These are phyloP conservation scores for Agriopis leucophaearia DNA, from an alignment of 2,888 invertebrate species.

Conservation along the genomic window DNA sequence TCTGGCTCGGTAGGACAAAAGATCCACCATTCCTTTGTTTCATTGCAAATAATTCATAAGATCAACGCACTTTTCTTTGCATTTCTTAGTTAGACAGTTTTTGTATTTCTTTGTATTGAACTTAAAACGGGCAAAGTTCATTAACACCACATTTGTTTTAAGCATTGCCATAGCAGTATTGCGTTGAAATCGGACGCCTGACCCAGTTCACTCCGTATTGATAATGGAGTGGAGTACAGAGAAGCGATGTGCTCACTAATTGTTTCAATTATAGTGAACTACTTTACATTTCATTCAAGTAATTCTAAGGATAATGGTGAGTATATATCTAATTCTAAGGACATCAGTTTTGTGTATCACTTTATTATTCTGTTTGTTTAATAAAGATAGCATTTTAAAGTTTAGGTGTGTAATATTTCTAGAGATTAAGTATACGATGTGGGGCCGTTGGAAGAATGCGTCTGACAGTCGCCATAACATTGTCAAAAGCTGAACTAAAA, in stretches of 20 bases:
- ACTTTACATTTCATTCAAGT: constrained; percentile 12
- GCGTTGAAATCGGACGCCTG: constrained; percentile 49
- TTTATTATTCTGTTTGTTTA: neutral
- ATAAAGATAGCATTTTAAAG: neutral
- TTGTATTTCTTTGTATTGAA: constrained; percentile 8
- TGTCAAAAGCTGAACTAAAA: no score
- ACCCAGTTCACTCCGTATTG: constrained; percentile 50
- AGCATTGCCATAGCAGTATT: neutral
- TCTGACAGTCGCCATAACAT: no score
- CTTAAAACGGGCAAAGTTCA: constrained; percentile 44
- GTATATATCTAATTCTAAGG: neutral
- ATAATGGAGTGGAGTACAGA: constrained; percentile 45
- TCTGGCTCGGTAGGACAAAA: neutral
- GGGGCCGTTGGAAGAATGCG: no score
- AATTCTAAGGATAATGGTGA: neutral
- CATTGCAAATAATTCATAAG: neutral
- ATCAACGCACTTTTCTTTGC: neutral
- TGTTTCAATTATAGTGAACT: constrained; percentile 11
- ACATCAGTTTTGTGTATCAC: neutral
- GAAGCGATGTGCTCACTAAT: constrained; percentile 33
- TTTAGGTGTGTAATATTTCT: no score
- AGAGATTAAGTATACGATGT: no score
- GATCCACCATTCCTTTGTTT: neutral
- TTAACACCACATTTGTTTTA: constrained; percentile 35
- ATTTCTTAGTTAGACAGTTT: neutral